Evolutionary conservation across 2,888 invertebrate genomes (phyloP), one percentile per base, ranked within the genome.

Genomic region (Agrotis clavis): DNA sequence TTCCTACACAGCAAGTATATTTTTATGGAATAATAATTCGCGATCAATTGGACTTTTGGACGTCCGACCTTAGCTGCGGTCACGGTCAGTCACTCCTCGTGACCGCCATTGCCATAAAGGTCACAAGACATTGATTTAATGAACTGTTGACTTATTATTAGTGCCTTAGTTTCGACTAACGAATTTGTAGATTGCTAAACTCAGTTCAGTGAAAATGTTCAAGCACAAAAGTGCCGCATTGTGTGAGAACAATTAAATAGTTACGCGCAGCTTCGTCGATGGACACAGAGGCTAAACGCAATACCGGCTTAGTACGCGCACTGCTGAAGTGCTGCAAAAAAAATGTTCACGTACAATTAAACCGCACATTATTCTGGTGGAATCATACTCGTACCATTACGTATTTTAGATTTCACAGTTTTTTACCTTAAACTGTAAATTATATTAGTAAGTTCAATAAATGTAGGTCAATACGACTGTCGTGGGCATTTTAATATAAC

Each of bases 91-190:
- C 62, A 18, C 11, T 41, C 14, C 18, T 51, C 13, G n/a, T 9
- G 67, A 64, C 72, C 59, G 19, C n/a, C 11, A 13, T 19, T 51
- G 21, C 16, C 67, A 0, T 45, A 25, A 67, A 77, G 62, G 63
- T 59, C 77, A 59, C 56, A 41, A 71, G n/a, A 54, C 59, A 71
- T 77, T 53, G 66, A 60, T 67, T 53, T 5, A 13, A 18, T 45
- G 18, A 50, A 67, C 21, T 14, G 16, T 45, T 45, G 21, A 45
- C 71, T 30, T 70, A 50, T 48, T 56, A 30, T 30, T 45, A 14
- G n/a, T n/a, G n/a, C n/a, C n/a, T n/a, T n/a, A 21, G 21, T 16
- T 30, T 30, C 3, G 30, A 30, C 3, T 5, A 4, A 30, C 3
- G 30, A 30, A 30, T 30, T 30, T 30, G 30, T 25, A 25, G 25